Evolutionary conservation across 2,888 invertebrate genomes (phyloP).

Genomic region (Hyposoter dolosus): DNA sequence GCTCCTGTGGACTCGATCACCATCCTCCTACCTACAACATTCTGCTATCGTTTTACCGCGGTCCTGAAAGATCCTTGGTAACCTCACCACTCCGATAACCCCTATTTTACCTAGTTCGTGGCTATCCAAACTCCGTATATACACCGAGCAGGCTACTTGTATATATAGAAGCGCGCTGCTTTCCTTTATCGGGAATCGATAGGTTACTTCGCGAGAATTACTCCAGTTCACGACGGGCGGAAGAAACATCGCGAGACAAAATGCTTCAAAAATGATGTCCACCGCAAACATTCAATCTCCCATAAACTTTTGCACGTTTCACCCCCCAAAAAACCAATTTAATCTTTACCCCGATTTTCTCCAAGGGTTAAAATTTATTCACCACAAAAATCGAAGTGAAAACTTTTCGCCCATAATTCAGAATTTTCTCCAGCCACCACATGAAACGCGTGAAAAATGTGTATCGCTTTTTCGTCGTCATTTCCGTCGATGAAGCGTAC

Average conservation of each 20-base stretch:
- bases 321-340: neutral
- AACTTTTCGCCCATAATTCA: neutral
- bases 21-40: conserved; percentile 42
- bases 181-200: conserved; percentile 62
- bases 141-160: neutral
- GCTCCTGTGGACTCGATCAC: conserved; percentile 60
- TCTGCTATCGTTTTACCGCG: conserved; percentile 46
- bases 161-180: conserved; percentile 17
- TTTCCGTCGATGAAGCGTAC: conserved; percentile 7
- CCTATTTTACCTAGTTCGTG: conserved; percentile 29
- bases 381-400: neutral
- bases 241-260: conserved; percentile 36
- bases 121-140: neutral
- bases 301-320: neutral
- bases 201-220: conserved; percentile 56
- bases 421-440: neutral
- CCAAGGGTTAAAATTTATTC: neutral
- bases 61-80: conserved; percentile 22
- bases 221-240: conserved; percentile 48
- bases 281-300: neutral
- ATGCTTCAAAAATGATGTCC: conserved; percentile 47
- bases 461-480: neutral
- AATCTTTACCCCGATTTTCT: neutral
- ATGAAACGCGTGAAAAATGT: neutral
- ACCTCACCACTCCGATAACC: conserved; percentile 34